Conservation (phyloP, 2,888 invertebrate species). For the Penaeus monodon region DNA sequence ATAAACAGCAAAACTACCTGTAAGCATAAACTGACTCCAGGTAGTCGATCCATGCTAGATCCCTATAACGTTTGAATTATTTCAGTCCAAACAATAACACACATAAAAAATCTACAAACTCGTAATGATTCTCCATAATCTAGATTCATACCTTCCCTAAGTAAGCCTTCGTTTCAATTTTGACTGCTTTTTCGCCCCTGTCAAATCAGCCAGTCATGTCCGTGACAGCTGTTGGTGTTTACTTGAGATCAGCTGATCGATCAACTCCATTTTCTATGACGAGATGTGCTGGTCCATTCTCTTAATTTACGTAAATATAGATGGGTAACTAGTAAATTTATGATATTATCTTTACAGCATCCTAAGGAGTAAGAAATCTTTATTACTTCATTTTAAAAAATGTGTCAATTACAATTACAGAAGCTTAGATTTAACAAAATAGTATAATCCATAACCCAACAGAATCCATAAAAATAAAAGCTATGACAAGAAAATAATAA, state of each 20-base stretch:
- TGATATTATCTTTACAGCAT: too few relatives aligned
- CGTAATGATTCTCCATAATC: background rate
- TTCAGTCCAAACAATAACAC: too few relatives aligned
- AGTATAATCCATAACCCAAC: too few relatives aligned
- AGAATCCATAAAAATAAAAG: too few relatives aligned
- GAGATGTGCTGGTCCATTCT: background rate
- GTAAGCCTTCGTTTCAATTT: conserved; percentile 18
- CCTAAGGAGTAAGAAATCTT: too few relatives aligned
- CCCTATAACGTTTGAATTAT: too few relatives aligned
- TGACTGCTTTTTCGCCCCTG: background rate
- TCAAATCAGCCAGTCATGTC: background rate
- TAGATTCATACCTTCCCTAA: background rate
- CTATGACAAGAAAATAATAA: too few relatives aligned
- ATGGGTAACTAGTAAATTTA: background rate
- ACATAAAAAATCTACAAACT: too few relatives aligned
- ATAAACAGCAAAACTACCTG: background rate
- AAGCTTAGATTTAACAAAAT: too few relatives aligned
- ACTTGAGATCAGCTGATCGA: conserved; percentile 28
- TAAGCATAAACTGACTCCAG: background rate
- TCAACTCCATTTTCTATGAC: conserved; percentile 19
- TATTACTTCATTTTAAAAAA: too few relatives aligned
- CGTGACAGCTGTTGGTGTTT: conserved; percentile 6
- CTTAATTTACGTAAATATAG: background rate
- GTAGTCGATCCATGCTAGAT: too few relatives aligned
- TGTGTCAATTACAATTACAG: too few relatives aligned